These are phyloP conservation scores for Ascidia mentula DNA, from an alignment of 23 tunicate species.

Conservation along the genomic window DNA sequence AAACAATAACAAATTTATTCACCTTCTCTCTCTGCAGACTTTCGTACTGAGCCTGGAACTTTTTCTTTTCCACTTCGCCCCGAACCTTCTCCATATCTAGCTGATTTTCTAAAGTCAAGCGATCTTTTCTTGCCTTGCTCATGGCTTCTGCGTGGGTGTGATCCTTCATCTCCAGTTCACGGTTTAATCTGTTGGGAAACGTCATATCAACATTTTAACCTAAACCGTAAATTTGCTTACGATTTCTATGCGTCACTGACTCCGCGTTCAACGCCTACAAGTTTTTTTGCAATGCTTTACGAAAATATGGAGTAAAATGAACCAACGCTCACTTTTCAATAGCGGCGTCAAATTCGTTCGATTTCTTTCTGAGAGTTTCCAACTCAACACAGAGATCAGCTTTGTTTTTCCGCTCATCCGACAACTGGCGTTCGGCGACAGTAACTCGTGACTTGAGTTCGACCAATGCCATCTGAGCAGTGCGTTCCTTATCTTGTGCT, in stretches of 20 bases:
- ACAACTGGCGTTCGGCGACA: constrained; percentile 54
- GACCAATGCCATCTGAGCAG: constrained; percentile 38
- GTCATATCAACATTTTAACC: no score
- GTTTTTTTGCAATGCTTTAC: no score
- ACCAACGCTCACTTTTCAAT: constrained; percentile 13
- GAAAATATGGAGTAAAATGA: no score
- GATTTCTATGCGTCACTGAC: no score
- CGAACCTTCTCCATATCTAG: constrained; percentile 85
- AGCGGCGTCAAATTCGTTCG: background rate
- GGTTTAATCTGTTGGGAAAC: constrained; percentile 26
- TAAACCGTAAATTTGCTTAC: no score
- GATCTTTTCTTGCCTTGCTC: constrained; percentile 60
- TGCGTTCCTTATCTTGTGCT: constrained; percentile 65
- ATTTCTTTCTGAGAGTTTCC: constrained; percentile 25
- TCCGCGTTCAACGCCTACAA: no score
- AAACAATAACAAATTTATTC: no score
- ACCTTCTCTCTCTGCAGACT: constrained; percentile 72
- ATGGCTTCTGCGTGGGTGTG: constrained; percentile 26
- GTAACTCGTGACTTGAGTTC: constrained; percentile 52
- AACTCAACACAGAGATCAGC: constrained; percentile 23
- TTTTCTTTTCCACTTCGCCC: constrained; percentile 71
- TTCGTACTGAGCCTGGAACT: constrained; percentile 60
- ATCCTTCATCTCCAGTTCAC: constrained; percentile 32
- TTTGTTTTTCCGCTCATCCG: constrained; percentile 25
- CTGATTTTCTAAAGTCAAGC: constrained; percentile 76